These are phyloP conservation scores for Anarrhichthys ocellatus DNA, from an alignment of 2,113 vertebrate species.

Conservation along the genomic window DNA sequence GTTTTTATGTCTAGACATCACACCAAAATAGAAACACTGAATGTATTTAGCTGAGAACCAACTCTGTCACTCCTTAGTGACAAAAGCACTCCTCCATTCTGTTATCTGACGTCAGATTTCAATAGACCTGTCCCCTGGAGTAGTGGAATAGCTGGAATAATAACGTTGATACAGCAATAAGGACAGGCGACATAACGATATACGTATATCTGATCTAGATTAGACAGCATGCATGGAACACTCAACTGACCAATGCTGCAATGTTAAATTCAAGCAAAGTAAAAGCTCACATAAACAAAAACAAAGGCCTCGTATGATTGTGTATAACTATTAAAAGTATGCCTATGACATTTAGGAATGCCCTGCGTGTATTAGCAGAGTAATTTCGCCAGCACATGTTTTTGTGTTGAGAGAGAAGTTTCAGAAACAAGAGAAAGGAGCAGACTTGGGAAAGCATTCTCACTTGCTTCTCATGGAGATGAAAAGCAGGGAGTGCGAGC, in stretches of 20 bases:
- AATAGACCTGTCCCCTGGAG: constrained; percentile 42
- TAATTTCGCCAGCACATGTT: not conserved
- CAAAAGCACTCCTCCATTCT: constrained; percentile 29
- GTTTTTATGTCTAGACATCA: constrained; percentile 78
- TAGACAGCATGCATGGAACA: constrained; percentile 9
- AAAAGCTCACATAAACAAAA: constrained; percentile 14
- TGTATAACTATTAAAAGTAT: not conserved
- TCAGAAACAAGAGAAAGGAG: constrained; percentile 30
- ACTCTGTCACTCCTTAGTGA: constrained; percentile 50
- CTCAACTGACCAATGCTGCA: not conserved
- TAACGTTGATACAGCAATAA: constrained; percentile 35
- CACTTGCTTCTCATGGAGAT: constrained; percentile 20
- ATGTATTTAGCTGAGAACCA: constrained; percentile 65
- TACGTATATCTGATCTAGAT: constrained; percentile 44
- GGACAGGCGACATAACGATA: constrained; percentile 27
- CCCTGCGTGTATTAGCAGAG: not conserved
- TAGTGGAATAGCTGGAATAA: constrained; percentile 24
- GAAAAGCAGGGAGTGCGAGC: constrained; percentile 47
- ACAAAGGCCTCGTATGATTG: not conserved
- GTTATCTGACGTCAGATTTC: constrained; percentile 46
- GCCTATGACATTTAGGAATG: not conserved
- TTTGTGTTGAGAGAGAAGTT: not conserved
- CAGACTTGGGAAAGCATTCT: constrained; percentile 28
- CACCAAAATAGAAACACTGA: constrained; percentile 72
- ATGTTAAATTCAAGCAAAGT: constrained; percentile 6